Conservation (phyloP, 1,140 invertebrate species). For the Melitaea cinxia region DNA sequence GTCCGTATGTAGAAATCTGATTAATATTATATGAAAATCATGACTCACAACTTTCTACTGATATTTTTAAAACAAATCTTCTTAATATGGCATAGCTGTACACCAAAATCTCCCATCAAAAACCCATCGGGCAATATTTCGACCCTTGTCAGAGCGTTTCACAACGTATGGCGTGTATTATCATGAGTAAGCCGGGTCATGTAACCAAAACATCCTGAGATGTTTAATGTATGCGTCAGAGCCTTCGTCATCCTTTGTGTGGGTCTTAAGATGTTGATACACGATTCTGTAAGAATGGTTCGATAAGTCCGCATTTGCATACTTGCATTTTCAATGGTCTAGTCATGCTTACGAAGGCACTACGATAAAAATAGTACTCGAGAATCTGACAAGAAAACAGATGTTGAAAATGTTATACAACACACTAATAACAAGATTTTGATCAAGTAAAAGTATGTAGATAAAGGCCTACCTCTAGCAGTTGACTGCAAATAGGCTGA, state of each 20-base stretch:
- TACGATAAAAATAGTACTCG: not conserved
- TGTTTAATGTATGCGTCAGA: conserved; percentile 29
- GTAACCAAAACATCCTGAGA: conserved; percentile 38
- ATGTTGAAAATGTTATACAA: no score
- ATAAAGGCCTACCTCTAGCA: no score
- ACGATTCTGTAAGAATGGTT: conserved; percentile 10
- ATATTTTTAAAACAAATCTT: no score
- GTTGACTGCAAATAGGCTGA: no score
- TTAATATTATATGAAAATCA: not conserved
- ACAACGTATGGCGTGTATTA: conserved; percentile 15
- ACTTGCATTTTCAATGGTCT: conserved; percentile 11
- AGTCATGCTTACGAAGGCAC: not conserved
- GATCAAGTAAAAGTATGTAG: no score
- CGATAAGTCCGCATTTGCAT: not conserved
- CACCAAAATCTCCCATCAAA: not conserved
- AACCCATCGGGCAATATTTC: not conserved
- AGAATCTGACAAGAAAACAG: no score
- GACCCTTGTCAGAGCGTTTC: conserved; percentile 7
- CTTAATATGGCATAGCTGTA: no score
- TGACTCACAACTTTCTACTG: not conserved
- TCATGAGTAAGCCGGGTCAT: conserved; percentile 30
- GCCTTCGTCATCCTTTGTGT: conserved; percentile 40
- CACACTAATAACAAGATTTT: no score
- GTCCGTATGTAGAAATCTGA: no score
- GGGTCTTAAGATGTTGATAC: conserved; percentile 24